Base-by-base conservation (phyloP, 2,888 invertebrate genomes). In the Phalangium opilio region DNA sequence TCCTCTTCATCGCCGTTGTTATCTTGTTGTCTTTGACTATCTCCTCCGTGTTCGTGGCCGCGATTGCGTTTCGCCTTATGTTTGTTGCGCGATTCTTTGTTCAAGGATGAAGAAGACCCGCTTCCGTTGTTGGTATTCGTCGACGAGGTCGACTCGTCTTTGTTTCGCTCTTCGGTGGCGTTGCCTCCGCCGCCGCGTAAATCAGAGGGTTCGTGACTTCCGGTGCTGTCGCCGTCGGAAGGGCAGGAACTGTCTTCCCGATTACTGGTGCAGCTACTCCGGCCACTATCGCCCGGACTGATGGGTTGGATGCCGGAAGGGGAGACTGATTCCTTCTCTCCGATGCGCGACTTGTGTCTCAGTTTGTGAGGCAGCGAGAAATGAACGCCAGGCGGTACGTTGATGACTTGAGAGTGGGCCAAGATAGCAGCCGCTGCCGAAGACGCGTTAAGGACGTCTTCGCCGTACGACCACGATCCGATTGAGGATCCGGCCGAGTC, bases 271-370 rank as follows among this genome's bases (percentile, higher is more conserved):
- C 38, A 17, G 47, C 85, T 86, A 27, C 86, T 86, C 4, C 60
- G 59, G 7, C 61, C 63, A 46, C 61, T 62, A 50, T 61, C 62
- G 7, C 65, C 85, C 85, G 44, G 58, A 57, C 54, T 57, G 54
- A n/a, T 57, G 51, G 43, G 56, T 48, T 81, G 84, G 84, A 0
- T 83, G 81, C 3, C 82, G 82, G 11, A 83, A 82, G 14, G 83
- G 50, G 75, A 76, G 17, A 53, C 58, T 10, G 58, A 43, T 63
- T 87, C 87, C 64, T 85, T 85, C 64, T 87, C 87, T 10, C 85
- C 85, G 52, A 89, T 73, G 63, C 86, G 82, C 34, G 83, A 82
- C 68, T 90, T 90, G 73, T 90, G 89, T 63, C 90, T 79, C 55
- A 90, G 73, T 65, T 90, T 90, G 59, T 86, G 76, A 2, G 90